Base-by-base conservation (phyloP, 2,113 vertebrate genomes). In the Callithrix jacchus region DNA sequence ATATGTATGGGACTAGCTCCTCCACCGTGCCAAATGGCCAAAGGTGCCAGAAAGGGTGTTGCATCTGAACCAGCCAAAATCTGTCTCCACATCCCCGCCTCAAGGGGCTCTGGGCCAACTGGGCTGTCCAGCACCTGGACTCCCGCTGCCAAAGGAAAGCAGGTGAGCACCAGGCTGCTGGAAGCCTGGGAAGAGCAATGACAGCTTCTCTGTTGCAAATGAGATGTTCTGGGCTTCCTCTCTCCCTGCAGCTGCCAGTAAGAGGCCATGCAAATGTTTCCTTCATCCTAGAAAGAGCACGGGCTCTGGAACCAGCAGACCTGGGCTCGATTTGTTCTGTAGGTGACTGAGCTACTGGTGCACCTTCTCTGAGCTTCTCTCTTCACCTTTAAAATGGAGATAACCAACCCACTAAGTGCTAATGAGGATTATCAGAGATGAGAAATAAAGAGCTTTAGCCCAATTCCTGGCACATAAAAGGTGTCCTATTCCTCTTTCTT, bases 1-100 rank as follows among this genome's bases (percentile, higher is more conserved):
- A 88, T 87, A 45, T 77, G 68, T 85, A 3, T 47, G 20, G 21
- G 42, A 82, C 79, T 35, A 70, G 35, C 23, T 80, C 20, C 61
- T 93, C 92, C 40, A 76, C 16, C 27, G 21, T 47, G 68, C 84
- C 80, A 94, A 93, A 16, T 21, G 40, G n/a, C 45, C 40, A 52
- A 89, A 42, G 66, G 32, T 90, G 58, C 87, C 96, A 97, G 37
- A 68, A 84, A 81, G 23, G 87, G n/a, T 3, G 17, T 20, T 71
- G n/a, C n/a, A 71, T 89, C 76, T 71, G 37, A 95, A 73, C 47
- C 70, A 93, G 84, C 90, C 94, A 95, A 89, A 95, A 37, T 58
- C 54, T 84, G 64, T 45, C 86, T 61, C 42, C 8, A 3, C 14
- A 2, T 1, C 37, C 42, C 11, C 0, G 7, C 45, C 80, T 71